Conservation (phyloP, 2,113 vertebrate species). For the Heliornis fulica region DNA sequence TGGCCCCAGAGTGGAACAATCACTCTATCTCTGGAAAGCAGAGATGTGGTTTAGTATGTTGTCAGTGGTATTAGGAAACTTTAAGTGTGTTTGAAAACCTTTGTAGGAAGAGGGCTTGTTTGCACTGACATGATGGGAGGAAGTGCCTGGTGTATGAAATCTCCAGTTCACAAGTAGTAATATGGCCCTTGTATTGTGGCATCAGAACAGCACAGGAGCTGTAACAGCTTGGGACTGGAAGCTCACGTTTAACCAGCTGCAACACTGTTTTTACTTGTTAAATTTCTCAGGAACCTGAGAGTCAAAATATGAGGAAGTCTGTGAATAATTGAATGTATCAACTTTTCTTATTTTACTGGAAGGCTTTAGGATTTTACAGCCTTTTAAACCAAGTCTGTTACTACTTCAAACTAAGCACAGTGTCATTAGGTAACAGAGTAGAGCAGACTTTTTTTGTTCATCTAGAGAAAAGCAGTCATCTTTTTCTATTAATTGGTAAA, state of each 20-base stretch:
- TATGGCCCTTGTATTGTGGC: accelerated
- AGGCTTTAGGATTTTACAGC: neutral
- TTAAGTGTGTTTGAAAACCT: neutral
- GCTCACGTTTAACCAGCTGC: no score
- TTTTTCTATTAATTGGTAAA: neutral
- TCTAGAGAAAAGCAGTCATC: neutral
- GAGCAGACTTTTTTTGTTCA: neutral
- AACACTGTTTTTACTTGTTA: no score
- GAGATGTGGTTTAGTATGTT: neutral
- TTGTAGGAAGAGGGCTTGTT: neutral
- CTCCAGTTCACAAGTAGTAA: neutral
- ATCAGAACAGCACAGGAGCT: neutral
- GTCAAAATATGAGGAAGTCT: neutral
- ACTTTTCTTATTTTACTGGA: neutral
- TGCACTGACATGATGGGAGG: neutral
- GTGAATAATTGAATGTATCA: neutral
- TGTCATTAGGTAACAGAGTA: neutral
- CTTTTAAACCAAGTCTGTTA: neutral
- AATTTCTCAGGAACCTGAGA: neutral
- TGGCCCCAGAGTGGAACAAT: neutral
- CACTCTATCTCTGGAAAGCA: neutral
- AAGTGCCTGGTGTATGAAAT: neutral
- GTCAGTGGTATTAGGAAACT: neutral
- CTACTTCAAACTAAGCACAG: neutral
- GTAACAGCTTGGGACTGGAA: neutral